Conservation (phyloP, 2,797 vertebrate genomes). For the Aplochiton taeniatus region DNA sequence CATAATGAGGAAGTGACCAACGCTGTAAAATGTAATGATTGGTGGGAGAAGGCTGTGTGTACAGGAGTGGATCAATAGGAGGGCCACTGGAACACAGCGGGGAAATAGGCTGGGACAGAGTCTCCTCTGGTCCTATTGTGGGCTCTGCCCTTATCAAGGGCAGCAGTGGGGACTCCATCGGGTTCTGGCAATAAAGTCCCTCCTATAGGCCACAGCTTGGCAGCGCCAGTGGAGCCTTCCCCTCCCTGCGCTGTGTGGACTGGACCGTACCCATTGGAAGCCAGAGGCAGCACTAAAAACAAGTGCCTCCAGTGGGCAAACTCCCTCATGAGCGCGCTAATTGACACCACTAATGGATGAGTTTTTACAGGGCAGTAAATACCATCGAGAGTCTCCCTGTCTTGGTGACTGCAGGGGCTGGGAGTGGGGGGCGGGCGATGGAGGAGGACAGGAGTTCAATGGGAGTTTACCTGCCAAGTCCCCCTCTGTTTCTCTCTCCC, state of each 20-base stretch:
- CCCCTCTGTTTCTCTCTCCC: conserved; percentile 21
- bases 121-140: conserved; percentile 18
- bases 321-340: conserved; percentile 69
- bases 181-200: conserved; percentile 26
- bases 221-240: too few relatives aligned
- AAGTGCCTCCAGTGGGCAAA: conserved; percentile 62
- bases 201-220: too few relatives aligned
- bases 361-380: conserved; percentile 73
- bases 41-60: conserved; percentile 3
- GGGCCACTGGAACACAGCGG: conserved; percentile 35
- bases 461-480: conserved; percentile 70
- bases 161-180: conserved; percentile 31
- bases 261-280: conserved; percentile 52
- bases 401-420: conserved; percentile 6
- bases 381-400: conserved; percentile 70
- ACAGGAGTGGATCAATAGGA: conserved; percentile 33
- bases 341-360: conserved; percentile 73
- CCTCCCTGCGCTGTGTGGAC: conserved; percentile 42
- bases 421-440: conserved; percentile 46
- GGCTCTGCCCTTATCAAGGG: conserved; percentile 42
- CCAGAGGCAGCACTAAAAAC: conserved; percentile 51
- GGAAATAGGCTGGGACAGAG: conserved; percentile 36
- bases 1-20: not conserved
- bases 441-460: conserved; percentile 17
- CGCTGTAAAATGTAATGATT: not conserved